Conservation (phyloP, 2,888 invertebrate species). For the Rhingia campestris region DNA sequence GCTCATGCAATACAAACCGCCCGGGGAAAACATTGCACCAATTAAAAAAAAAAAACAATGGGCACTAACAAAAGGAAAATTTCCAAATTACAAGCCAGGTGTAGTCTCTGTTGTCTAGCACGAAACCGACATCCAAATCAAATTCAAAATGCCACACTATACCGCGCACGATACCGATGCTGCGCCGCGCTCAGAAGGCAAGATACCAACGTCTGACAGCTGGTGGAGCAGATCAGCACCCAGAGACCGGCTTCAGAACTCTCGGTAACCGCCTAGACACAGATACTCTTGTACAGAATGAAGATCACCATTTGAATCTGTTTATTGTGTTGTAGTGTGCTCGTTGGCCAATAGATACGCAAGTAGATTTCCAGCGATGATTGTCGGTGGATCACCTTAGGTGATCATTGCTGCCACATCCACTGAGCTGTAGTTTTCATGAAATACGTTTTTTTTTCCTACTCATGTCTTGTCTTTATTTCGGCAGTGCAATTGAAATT, state of each 20-base stretch:
- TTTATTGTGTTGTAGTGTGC: conserved; percentile 24
- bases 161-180: conserved; percentile 17
- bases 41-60: conserved; percentile 18
- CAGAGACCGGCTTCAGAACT: conserved; percentile 42
- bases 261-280: background rate
- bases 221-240: conserved; percentile 54
- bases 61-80: conserved; percentile 5
- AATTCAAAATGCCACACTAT: conserved; percentile 37
- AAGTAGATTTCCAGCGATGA: conserved; percentile 43
- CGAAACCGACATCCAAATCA: conserved; percentile 38
- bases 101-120: conserved; percentile 2
- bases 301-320: conserved; percentile 42
- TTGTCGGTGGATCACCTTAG: conserved; percentile 45
- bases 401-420: conserved; percentile 39
- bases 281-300: conserved; percentile 25
- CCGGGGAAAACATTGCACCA: conserved; percentile 36
- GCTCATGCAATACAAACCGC: conserved; percentile 26
- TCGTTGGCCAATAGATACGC: conserved; percentile 55
- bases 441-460: conserved; percentile 30
- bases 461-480: conserved; percentile 4
- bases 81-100: conserved; percentile 38
- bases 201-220: conserved; percentile 61
- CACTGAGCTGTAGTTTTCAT: conserved; percentile 9
- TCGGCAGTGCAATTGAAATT: conserved; percentile 7
- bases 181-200: conserved; percentile 51